phyloP scores from a whole-genome alignment of 2,113 vertebrate genomes.

The Phrynocephalus versicolor region DNA sequence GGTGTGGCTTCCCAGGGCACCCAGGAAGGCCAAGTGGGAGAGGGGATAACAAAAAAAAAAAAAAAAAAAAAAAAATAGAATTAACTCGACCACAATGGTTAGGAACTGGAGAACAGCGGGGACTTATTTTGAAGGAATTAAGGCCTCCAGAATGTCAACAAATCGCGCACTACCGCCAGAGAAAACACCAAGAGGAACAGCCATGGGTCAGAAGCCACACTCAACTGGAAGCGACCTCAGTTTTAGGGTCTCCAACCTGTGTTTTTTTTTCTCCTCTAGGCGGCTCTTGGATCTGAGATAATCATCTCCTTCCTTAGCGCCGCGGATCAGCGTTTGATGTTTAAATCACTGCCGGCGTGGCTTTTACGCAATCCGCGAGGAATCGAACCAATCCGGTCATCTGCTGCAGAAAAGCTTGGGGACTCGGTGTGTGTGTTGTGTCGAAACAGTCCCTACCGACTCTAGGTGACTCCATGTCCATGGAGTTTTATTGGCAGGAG shows the following conservation, averaged over 20 bases:
- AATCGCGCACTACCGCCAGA: not conserved
- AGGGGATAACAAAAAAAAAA: not conserved
- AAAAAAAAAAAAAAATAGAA: not conserved
- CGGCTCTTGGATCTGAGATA: not conserved
- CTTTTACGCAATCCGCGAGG: no score
- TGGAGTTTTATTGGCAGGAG: no score
- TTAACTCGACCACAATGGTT: no score
- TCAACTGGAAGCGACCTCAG: not conserved
- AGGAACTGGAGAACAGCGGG: no score
- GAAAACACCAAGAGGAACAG: not conserved
- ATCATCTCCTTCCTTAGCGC: not conserved
- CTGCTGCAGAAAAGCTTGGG: no score
- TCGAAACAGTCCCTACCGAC: no score
- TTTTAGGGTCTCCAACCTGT: not conserved
- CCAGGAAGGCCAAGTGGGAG: not conserved
- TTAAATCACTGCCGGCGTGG: no score
- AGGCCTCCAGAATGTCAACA: not conserved
- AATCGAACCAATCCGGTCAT: no score
- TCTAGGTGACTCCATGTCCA: no score
- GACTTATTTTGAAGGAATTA: not conserved
- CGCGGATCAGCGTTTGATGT: no score
- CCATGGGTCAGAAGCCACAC: not conserved
- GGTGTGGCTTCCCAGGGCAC: not conserved
- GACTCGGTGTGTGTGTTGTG: no score
- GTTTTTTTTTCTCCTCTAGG: no score